Evolutionary conservation across 2,888 invertebrate genomes (phyloP).

Genomic region (Parochlus steinenii): DNA sequence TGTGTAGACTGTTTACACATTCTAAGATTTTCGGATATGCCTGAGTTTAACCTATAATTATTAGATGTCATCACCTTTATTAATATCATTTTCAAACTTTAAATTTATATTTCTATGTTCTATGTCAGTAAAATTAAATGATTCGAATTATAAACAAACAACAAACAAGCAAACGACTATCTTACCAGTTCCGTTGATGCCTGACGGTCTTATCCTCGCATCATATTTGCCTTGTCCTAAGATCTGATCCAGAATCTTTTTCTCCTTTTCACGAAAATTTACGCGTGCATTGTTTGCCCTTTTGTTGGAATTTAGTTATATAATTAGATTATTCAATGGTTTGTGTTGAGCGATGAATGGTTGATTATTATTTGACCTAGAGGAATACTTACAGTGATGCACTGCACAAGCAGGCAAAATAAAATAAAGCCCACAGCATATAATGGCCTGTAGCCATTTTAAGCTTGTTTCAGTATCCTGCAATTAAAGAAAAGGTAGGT

Average conservation of each 20-base stretch:
- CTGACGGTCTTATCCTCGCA: constrained; percentile 82
- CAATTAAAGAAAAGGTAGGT: too few relatives aligned
- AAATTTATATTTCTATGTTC: too few relatives aligned
- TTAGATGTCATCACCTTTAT: too few relatives aligned
- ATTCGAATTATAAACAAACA: background rate
- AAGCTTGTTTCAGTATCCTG: constrained; percentile 11
- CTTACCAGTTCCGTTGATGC: constrained; percentile 88
- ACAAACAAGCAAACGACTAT: too few relatives aligned
- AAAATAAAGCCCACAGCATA: constrained; percentile 29
- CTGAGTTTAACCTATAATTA: too few relatives aligned
- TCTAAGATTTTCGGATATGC: too few relatives aligned
- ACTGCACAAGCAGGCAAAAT: constrained; percentile 32
- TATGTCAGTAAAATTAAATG: too few relatives aligned
- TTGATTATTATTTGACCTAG: too few relatives aligned
- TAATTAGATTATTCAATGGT: background rate
- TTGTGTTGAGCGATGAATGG: background rate
- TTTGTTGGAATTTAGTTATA: constrained; percentile 15
- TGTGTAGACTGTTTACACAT: too few relatives aligned
- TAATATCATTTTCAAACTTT: too few relatives aligned
- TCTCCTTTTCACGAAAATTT: constrained; percentile 88
- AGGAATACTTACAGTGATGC: constrained; percentile 30
- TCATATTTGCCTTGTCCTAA: constrained; percentile 82
- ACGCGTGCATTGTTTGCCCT: constrained; percentile 67
- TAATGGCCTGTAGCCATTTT: constrained; percentile 31
- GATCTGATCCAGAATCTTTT: constrained; percentile 85